Conservation (phyloP, 1,140 invertebrate genomes). For the Hylyphantes graminicola region DNA sequence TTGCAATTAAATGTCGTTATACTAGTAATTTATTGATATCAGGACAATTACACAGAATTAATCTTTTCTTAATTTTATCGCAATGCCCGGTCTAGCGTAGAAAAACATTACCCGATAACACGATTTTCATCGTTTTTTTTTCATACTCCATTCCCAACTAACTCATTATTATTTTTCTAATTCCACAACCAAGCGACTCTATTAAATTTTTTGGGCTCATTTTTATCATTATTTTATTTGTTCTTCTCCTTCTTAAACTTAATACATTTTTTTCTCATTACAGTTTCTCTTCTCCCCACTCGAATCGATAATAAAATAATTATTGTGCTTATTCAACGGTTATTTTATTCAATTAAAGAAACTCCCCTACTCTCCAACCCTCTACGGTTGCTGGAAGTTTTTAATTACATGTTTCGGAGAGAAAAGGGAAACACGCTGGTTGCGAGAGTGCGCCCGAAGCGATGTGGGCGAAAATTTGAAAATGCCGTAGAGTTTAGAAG, state of each 20-base stretch:
- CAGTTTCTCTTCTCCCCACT: slow-evolving; percentile 7
- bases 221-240: background rate
- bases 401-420: slow-evolving; percentile 34
- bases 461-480: slow-evolving; percentile 27
- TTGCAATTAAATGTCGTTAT: slow-evolving; percentile 28
- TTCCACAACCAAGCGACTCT: slow-evolving; percentile 7
- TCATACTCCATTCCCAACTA: background rate
- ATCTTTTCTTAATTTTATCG: slow-evolving; percentile 40
- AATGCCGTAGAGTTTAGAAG: background rate
- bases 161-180: slow-evolving; percentile 51
- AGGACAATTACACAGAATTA: slow-evolving; percentile 40
- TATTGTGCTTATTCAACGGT: slow-evolving; percentile 54
- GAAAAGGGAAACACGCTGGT: too few relatives aligned
- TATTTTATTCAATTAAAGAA: slow-evolving; percentile 58
- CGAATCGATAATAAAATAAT: slow-evolving; percentile 57
- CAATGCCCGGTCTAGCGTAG: background rate
- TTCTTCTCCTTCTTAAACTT: slow-evolving; percentile 4
- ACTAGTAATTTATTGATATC: slow-evolving; percentile 39
- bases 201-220: slow-evolving; percentile 3
- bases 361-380: background rate
- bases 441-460: slow-evolving; percentile 8
- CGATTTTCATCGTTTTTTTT: slow-evolving; percentile 12
- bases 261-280: slow-evolving; percentile 11
- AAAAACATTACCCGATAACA: slow-evolving; percentile 36
- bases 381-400: slow-evolving; percentile 9